These are phyloP conservation scores for Parazoanthus swiftii DNA, from an alignment of 92 coral and sea anemone genomes.

Conservation along the genomic window DNA sequence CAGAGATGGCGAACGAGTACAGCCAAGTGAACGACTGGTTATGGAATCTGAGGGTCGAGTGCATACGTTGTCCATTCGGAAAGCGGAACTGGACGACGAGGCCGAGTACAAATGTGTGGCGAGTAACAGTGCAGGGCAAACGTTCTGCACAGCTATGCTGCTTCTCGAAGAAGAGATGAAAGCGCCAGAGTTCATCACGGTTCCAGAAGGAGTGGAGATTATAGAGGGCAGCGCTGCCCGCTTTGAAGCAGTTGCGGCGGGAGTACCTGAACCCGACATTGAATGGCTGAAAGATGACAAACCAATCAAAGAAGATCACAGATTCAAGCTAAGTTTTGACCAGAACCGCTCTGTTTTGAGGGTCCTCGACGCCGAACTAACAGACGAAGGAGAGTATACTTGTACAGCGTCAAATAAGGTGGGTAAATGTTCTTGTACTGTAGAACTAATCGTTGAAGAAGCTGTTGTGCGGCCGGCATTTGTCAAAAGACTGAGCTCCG, in stretches of 20 bases:
- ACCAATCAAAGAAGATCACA: conserved; percentile 66
- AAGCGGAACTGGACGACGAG: conserved; percentile 67
- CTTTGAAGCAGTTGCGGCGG: conserved; percentile 73
- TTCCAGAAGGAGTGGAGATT: conserved; percentile 62
- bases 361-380: conserved; percentile 80
- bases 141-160: conserved; percentile 75
- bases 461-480: conserved; percentile 90
- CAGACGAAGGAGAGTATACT: conserved; percentile 90
- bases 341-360: conserved; percentile 78
- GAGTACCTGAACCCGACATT: conserved; percentile 81
- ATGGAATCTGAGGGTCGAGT: conserved; percentile 73
- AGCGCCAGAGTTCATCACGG: conserved; percentile 66
- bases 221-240: conserved; percentile 69
- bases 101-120: conserved; percentile 93
- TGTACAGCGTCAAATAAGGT: conserved; percentile 84
- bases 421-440: conserved; percentile 86
- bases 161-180: conserved; percentile 72
- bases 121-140: conserved; percentile 78
- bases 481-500: conserved; percentile 69
- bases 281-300: conserved; percentile 95
- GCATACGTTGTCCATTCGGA: conserved; percentile 71
- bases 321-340: conserved; percentile 74
- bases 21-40: conserved; percentile 54
- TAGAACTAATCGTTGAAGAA: conserved; percentile 84
- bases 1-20: conserved; percentile 73